A percentile compares a stretch with the other conserved stretches of the same genome.
These are phyloP conservation scores for Mizuhopecten yessoensis DNA, from an alignment of 1,140 invertebrate genomes.

Conservation along the genomic window DNA sequence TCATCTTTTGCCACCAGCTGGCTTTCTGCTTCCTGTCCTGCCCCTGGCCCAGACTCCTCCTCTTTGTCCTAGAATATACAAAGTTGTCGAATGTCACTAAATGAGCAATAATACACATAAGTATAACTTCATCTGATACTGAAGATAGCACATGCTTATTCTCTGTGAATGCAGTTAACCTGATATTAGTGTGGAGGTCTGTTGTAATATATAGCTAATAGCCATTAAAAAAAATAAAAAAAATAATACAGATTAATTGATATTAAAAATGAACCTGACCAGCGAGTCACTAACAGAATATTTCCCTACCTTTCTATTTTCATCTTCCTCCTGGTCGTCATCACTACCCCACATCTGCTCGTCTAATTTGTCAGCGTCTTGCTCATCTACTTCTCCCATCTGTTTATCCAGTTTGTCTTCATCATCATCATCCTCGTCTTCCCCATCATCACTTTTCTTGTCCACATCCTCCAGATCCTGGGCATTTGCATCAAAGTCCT, in stretches of 20 bases:
- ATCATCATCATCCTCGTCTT: conserved; percentile 86
- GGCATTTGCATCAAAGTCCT: conserved; percentile 94
- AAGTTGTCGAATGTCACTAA: neutral
- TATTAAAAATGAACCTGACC: neutral
- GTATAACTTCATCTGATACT: neutral
- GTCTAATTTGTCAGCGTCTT: conserved; percentile 89
- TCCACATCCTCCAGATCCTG: conserved; percentile 89
- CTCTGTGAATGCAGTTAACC: too few relatives aligned
- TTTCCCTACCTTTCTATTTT: conserved; percentile 60
- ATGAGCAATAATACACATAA: neutral
- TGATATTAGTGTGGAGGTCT: too few relatives aligned
- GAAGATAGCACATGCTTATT: too few relatives aligned
- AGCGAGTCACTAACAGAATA: neutral
- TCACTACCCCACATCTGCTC: conserved; percentile 93
- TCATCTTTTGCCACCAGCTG: conserved; percentile 83
- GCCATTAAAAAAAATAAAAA: too few relatives aligned
- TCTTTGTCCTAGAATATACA: conserved; percentile 67
- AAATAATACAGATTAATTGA: neutral
- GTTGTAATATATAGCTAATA: too few relatives aligned
- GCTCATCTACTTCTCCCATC: conserved; percentile 95
- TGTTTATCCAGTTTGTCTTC: conserved; percentile 91
- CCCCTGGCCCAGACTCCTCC: conserved; percentile 80
- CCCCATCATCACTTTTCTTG: conserved; percentile 86
- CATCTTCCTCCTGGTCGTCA: conserved; percentile 86
- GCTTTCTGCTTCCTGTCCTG: conserved; percentile 76